Evolutionary conservation across 2,113 vertebrate genomes (phyloP).

Genomic region (Misgurnus mizolepis): DNA sequence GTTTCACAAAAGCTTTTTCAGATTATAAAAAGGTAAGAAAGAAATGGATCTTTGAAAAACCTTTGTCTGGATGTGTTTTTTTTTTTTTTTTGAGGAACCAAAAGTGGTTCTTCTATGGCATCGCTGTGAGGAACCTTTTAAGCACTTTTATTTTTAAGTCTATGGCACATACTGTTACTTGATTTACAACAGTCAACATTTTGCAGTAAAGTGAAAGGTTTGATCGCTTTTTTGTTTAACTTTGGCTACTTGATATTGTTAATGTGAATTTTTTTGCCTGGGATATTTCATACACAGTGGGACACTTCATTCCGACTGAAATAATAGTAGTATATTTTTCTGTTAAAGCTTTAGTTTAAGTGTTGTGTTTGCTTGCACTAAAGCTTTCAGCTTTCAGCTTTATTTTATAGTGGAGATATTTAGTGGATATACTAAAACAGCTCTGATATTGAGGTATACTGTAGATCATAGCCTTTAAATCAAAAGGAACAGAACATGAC

Average conservation of each 20-base stretch:
- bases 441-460: too few relatives aligned
- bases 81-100: too few relatives aligned
- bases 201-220: not conserved
- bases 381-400: not conserved
- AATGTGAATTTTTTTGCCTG: not conserved
- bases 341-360: not conserved
- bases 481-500: slow-evolving; percentile 3
- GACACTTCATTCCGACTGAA: not conserved
- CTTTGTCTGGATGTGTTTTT: too few relatives aligned
- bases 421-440: not conserved
- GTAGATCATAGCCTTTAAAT: slow-evolving; percentile 1
- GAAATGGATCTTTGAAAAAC: not conserved
- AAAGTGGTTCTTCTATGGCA: too few relatives aligned
- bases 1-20: too few relatives aligned
- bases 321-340: not conserved
- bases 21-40: too few relatives aligned
- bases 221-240: not conserved
- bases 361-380: slow-evolving; percentile 11
- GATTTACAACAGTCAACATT: not conserved
- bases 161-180: not conserved
- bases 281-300: not conserved
- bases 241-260: not conserved
- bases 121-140: too few relatives aligned
- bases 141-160: too few relatives aligned
- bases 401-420: not conserved